These are phyloP conservation scores for Petrophora chlorosata DNA, from an alignment of 2,888 invertebrate species.

Conservation along the genomic window DNA sequence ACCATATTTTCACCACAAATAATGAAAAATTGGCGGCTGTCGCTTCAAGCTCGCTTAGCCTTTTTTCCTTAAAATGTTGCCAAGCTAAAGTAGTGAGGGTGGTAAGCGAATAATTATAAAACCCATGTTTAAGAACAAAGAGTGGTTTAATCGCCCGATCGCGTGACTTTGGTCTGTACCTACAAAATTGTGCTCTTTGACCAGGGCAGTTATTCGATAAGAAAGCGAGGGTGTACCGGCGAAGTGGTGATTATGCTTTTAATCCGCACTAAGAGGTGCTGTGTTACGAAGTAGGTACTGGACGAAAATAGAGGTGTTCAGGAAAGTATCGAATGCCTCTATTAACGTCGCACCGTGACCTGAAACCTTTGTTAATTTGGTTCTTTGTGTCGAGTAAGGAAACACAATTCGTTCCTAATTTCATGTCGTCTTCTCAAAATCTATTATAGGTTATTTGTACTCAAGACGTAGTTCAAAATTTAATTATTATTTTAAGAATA, in stretches of 20 bases:
- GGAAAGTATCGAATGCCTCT: constrained; percentile 11
- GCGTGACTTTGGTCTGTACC: constrained; percentile 61
- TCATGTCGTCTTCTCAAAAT: no score
- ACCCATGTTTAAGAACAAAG: constrained; percentile 60
- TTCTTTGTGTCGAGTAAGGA: neutral
- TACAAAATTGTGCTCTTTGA: constrained; percentile 51
- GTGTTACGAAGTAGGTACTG: constrained; percentile 41
- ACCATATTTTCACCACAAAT: constrained; percentile 21
- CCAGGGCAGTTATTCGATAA: constrained; percentile 46
- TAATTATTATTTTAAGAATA: no score
- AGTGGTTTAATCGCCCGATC: constrained; percentile 67
- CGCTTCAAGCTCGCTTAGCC: constrained; percentile 10
- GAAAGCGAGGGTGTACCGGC: constrained; percentile 34
- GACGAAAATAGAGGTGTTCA: constrained; percentile 40
- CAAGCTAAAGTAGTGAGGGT: constrained; percentile 14
- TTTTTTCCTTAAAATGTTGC: constrained; percentile 10
- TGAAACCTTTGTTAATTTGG: neutral
- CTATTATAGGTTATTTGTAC: no score
- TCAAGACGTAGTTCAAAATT: no score
- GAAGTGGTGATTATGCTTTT: constrained; percentile 65
- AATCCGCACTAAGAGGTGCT: constrained; percentile 65
- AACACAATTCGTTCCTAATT: no score
- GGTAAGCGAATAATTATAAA: constrained; percentile 57
- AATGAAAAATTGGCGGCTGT: constrained; percentile 22
- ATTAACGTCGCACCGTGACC: constrained; percentile 2